Conservation (phyloP, 2,113 vertebrate genomes). For the Haemorhous mexicanus region DNA sequence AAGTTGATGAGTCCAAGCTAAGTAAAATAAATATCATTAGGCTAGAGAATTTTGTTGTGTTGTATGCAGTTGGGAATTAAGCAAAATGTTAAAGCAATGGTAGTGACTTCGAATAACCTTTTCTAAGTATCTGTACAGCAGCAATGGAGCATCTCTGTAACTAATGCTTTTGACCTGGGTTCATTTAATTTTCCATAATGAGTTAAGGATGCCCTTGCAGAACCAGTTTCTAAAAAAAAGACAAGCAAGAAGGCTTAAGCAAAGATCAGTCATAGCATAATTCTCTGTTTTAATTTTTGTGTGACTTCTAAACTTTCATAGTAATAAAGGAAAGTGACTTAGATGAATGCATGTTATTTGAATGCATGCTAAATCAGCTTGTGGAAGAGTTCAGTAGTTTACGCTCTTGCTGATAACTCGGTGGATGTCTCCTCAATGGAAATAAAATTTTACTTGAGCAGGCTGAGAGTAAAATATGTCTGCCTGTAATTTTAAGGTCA, state of each 20-base stretch:
- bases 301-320: background rate
- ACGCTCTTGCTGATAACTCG: fast-evolving
- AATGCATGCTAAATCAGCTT: background rate
- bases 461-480: background rate
- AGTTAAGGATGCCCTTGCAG: background rate
- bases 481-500: background rate
- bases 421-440: background rate
- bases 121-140: background rate
- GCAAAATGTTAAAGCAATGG: fast-evolving
- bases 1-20: background rate
- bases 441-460: background rate
- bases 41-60: background rate
- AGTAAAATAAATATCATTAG: background rate
- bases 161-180: background rate
- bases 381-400: background rate
- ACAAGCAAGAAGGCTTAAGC: background rate
- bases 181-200: background rate
- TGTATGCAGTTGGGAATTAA: background rate
- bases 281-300: background rate
- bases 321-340: background rate
- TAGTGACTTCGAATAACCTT: background rate
- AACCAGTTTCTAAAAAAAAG: background rate
- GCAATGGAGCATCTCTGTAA: background rate
- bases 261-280: background rate
- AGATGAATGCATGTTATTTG: background rate